phyloP scores from a whole-genome alignment of 2,797 vertebrate genomes.

The Lithobates pipiens region DNA sequence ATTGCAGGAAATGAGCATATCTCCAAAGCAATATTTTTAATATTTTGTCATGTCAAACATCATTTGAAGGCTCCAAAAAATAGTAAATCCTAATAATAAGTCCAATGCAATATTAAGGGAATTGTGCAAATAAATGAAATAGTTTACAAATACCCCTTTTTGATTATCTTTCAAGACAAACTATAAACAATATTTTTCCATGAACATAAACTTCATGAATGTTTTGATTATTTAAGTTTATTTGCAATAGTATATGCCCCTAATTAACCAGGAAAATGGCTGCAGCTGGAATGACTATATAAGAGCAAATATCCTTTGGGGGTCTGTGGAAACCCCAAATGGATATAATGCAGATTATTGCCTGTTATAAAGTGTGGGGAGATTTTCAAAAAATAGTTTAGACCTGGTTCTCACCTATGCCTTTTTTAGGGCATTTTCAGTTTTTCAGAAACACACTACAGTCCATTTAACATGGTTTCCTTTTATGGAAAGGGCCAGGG shows the following conservation, averaged over 20 bases:
- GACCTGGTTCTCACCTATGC: too few relatives aligned
- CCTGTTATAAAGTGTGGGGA: too few relatives aligned
- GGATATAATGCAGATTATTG: too few relatives aligned
- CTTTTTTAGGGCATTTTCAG: too few relatives aligned
- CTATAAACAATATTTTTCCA: constrained; percentile 22
- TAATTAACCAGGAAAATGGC: too few relatives aligned
- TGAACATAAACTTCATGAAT: constrained; percentile 30
- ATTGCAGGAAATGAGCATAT: background rate
- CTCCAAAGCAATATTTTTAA: constrained; percentile 27
- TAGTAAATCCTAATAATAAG: constrained; percentile 35
- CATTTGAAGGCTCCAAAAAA: constrained; percentile 32
- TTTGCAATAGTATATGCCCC: background rate
- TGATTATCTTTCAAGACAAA: constrained; percentile 35
- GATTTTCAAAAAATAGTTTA: too few relatives aligned
- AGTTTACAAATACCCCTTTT: constrained; percentile 37
- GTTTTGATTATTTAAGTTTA: constrained; percentile 27
- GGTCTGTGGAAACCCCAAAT: too few relatives aligned
- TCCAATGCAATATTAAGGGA: constrained; percentile 31
- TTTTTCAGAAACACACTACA: too few relatives aligned
- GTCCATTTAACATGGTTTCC: too few relatives aligned
- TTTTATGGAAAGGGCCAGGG: too few relatives aligned
- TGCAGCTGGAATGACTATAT: too few relatives aligned
- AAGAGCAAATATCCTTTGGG: too few relatives aligned
- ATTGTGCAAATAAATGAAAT: constrained; percentile 36
- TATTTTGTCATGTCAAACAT: constrained; percentile 34